Percentiles rank a stretch among this genome's conserved stretches.
Conservation (phyloP, 2,797 vertebrate species). For the Paratrypauchen microcephalus region DNA sequence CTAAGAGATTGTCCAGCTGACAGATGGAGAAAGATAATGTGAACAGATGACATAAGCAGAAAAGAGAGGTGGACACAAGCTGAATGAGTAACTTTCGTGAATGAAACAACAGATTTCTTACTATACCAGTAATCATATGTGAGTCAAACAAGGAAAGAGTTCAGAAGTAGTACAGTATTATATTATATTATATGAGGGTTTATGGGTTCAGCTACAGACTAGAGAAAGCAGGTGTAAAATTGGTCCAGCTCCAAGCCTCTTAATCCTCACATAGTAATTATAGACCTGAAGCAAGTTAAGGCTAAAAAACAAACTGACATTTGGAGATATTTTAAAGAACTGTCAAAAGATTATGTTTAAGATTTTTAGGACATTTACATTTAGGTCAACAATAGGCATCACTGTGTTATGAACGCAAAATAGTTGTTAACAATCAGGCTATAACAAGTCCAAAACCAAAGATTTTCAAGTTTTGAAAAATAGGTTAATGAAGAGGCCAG, state of each 20-base stretch:
- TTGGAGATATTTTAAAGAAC: constrained; percentile 36
- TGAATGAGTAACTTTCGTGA: neutral
- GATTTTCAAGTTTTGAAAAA: neutral
- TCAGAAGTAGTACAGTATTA: too few relatives aligned
- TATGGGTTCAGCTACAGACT: constrained; percentile 48
- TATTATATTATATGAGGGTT: neutral
- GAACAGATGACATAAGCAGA: neutral
- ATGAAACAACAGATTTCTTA: constrained; percentile 1
- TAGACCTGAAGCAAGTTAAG: constrained; percentile 66
- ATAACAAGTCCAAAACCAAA: neutral
- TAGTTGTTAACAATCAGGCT: neutral
- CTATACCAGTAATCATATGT: neutral
- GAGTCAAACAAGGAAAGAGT: neutral
- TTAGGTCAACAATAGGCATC: neutral
- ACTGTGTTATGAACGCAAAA: constrained; percentile 5
- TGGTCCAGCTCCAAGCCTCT: constrained; percentile 55
- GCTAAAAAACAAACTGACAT: constrained; percentile 51
- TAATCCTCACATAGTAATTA: constrained; percentile 78
- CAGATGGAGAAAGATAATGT: neutral
- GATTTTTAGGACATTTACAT: neutral
- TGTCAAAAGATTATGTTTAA: too few relatives aligned
- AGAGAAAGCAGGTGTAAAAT: constrained; percentile 70
- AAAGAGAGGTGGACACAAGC: neutral
- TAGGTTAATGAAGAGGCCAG: neutral
- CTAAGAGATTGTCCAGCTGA: neutral